These are phyloP conservation scores for Anoplopoma fimbria DNA, from an alignment of 2,113 vertebrate species.

Conservation along the genomic window DNA sequence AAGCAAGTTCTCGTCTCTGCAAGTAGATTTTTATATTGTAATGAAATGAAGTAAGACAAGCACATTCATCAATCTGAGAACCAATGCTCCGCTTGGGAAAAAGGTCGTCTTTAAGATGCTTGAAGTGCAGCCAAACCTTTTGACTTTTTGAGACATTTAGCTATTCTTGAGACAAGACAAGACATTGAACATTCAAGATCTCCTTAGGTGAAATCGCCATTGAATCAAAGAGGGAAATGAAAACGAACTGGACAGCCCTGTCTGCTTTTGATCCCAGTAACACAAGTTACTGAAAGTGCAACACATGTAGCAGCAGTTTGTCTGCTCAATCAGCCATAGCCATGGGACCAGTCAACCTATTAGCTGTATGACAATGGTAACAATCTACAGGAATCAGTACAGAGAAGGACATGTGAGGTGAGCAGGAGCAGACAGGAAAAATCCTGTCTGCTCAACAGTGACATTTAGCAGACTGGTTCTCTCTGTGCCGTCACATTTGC, in stretches of 20 bases:
- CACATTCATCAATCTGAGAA: slow-evolving; percentile 39
- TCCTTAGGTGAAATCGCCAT: neutral
- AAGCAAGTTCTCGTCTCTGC: slow-evolving; percentile 12
- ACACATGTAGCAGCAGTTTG: slow-evolving; percentile 17
- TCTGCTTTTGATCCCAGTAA: neutral
- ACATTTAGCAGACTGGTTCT: slow-evolving; percentile 44
- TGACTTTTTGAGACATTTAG: neutral
- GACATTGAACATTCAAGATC: neutral
- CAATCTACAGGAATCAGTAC: slow-evolving; percentile 38
- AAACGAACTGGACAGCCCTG: neutral
- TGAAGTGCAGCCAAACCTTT: neutral
- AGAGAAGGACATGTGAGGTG: slow-evolving; percentile 5
- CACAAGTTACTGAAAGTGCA: neutral
- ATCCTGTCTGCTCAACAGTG: slow-evolving; percentile 34
- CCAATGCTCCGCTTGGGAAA: neutral
- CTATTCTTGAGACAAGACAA: neutral
- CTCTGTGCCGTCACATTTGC: slow-evolving; percentile 49
- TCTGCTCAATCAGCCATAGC: slow-evolving; percentile 32
- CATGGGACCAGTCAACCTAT: slow-evolving; percentile 26
- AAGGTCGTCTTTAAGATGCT: neutral
- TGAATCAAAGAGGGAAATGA: too few relatives aligned
- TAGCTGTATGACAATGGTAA: slow-evolving; percentile 26
- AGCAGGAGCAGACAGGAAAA: neutral
- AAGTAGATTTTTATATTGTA: slow-evolving; percentile 24
- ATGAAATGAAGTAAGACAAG: slow-evolving; percentile 27